Percentiles rank a stretch among this genome's conserved stretches.
Conservation (phyloP, 1,140 invertebrate species). For the Helicorthomorpha holstii region DNA sequence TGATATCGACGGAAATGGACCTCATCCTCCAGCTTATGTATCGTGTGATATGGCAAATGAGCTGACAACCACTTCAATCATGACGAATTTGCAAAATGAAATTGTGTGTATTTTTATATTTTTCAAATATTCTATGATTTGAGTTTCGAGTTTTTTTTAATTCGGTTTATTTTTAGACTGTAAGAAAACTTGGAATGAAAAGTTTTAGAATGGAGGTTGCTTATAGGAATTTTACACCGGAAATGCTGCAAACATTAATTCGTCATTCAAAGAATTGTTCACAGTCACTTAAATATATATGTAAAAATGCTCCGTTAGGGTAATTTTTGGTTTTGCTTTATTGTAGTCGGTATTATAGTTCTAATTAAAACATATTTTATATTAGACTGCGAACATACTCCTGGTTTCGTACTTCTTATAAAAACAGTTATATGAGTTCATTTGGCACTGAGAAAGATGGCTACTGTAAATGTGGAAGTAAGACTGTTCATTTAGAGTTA, state of each 20-base stretch:
- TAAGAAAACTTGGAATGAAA: conserved; percentile 47
- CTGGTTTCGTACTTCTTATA: conserved; percentile 68
- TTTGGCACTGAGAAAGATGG: conserved; percentile 59
- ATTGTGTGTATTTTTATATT: conserved; percentile 28
- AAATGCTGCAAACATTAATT: conserved; percentile 77
- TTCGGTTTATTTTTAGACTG: conserved; percentile 33
- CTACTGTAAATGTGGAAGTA: conserved; percentile 46
- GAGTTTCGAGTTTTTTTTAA: no score
- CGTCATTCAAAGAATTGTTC: conserved; percentile 73
- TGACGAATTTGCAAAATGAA: conserved; percentile 80
- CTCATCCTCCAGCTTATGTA: conserved; percentile 71
- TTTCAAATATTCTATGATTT: background rate
- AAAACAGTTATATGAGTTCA: conserved; percentile 45
- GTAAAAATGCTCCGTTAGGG: conserved; percentile 63
- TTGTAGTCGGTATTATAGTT: background rate
- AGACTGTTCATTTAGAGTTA: no score
- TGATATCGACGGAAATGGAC: conserved; percentile 83
- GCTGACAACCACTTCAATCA: conserved; percentile 74
- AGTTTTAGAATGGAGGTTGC: conserved; percentile 70
- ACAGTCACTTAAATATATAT: conserved; percentile 81
- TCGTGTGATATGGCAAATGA: conserved; percentile 65
- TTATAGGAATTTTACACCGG: conserved; percentile 70
- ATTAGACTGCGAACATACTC: conserved; percentile 61
- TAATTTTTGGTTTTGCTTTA: conserved; percentile 8
- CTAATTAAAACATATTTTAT: background rate